These are phyloP conservation scores for Bergia puertoricense DNA, from an alignment of 92 coral and sea anemone species.

Conservation along the genomic window DNA sequence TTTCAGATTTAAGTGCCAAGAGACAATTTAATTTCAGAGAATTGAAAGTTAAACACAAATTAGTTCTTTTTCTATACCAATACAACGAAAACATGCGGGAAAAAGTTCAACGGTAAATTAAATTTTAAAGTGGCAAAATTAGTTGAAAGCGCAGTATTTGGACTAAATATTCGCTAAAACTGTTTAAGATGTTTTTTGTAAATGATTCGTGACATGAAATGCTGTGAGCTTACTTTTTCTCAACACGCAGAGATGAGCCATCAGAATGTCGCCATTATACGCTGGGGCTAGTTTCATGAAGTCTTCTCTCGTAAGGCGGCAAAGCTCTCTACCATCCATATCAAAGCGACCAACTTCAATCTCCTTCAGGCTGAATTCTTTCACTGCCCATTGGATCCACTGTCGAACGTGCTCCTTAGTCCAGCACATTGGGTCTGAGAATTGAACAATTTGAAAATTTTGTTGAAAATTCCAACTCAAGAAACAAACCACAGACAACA, in stretches of 20 bases:
- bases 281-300: conserved; percentile 99
- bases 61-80: not conserved
- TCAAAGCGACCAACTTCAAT: conserved; percentile 95
- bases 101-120: too few relatives aligned
- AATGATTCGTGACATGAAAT: too few relatives aligned
- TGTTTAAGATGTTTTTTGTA: not conserved
- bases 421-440: conserved; percentile 95
- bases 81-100: not conserved
- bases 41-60: not conserved
- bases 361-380: conserved; percentile 95
- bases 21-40: not conserved
- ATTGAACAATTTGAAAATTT: not conserved
- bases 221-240: conserved; percentile 84
- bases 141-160: too few relatives aligned
- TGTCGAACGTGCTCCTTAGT: conserved; percentile 96
- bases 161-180: not conserved
- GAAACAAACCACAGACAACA: not conserved
- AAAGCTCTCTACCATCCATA: conserved; percentile 94
- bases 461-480: not conserved
- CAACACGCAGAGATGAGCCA: conserved; percentile 99
- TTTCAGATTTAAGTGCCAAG: not conserved
- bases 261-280: conserved; percentile 94
- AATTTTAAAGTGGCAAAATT: too few relatives aligned
- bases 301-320: conserved; percentile 91
- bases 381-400: conserved; percentile 99